A percentile compares a stretch with the other conserved stretches of the same genome.
These are phyloP conservation scores for Macrostomum lignano DNA, from an alignment of 1,140 invertebrate species.

Conservation along the genomic window DNA sequence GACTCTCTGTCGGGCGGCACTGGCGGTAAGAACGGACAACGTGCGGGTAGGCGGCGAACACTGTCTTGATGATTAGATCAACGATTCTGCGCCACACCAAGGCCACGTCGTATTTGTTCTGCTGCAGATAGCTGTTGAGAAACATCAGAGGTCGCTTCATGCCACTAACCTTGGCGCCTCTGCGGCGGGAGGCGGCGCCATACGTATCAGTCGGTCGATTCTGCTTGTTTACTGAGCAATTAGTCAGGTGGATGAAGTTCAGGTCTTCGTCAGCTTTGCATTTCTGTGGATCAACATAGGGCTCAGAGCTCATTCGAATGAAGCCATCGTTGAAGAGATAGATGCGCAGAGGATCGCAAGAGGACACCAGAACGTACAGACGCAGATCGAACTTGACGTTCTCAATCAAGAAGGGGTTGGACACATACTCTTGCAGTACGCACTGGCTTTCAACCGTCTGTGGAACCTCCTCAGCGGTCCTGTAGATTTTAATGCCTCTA, in stretches of 20 bases:
- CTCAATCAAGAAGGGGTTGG: slow-evolving; percentile 62
- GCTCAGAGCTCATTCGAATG: too few species aligned
- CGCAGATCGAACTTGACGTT: slow-evolving; percentile 80
- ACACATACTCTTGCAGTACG: slow-evolving; percentile 66
- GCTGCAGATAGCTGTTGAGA: slow-evolving; percentile 21
- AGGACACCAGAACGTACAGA: slow-evolving; percentile 72
- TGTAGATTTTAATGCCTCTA: too few species aligned
- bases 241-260: slow-evolving; percentile 95
- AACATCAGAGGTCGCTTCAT: slow-evolving; percentile 24
- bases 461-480: too few species aligned
- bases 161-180: too few species aligned
- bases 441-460: too few species aligned
- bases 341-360: slow-evolving; percentile 58
- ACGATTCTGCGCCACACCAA: slow-evolving; percentile 19
- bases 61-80: slow-evolving; percentile 25
- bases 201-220: slow-evolving; percentile 23
- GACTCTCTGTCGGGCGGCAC: slow-evolving; percentile 20
- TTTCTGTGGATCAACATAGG: too few species aligned
- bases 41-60: slow-evolving; percentile 23
- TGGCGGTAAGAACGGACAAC: slow-evolving; percentile 24
- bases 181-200: too few species aligned
- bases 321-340: slow-evolving; percentile 79
- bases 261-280: too few species aligned
- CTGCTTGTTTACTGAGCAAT: slow-evolving; percentile 77
- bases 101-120: slow-evolving; percentile 13